phyloP scores from a whole-genome alignment of 2,888 invertebrate species.

The Ypsolopha sequella region DNA sequence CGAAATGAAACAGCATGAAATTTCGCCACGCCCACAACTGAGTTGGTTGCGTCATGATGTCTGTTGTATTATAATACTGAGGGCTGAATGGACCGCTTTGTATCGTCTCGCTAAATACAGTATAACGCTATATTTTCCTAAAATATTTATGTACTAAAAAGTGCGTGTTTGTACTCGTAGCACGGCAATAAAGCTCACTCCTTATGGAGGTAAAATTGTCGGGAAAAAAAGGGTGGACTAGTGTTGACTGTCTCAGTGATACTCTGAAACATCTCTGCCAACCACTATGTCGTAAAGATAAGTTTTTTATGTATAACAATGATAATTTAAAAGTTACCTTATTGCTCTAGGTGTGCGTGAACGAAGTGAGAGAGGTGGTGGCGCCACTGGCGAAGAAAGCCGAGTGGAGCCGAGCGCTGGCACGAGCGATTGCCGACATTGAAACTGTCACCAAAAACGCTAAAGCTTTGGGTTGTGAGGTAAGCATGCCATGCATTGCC shows the following conservation, averaged over 20 bases:
- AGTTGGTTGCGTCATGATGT: too few relatives aligned
- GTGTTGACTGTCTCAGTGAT: neutral
- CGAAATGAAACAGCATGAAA: too few relatives aligned
- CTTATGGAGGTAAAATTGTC: neutral
- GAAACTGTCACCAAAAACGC: conserved; percentile 79
- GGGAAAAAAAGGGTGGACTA: too few relatives aligned
- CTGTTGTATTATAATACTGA: too few relatives aligned
- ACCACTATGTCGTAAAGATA: too few relatives aligned
- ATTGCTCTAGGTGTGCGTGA: conserved; percentile 30
- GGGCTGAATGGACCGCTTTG: too few relatives aligned
- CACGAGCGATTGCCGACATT: conserved; percentile 80
- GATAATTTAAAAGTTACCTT: neutral
- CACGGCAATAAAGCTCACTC: neutral
- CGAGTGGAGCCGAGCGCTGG: conserved; percentile 75
- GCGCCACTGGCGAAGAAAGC: conserved; percentile 76
- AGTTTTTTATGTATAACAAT: too few relatives aligned
- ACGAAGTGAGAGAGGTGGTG: conserved; percentile 73
- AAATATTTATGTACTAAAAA: too few relatives aligned
- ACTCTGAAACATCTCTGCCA: too few relatives aligned
- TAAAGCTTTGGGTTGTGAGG: conserved; percentile 81
- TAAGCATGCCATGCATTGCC: conserved; percentile 30
- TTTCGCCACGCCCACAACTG: too few relatives aligned
- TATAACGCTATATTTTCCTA: too few relatives aligned
- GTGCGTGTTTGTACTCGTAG: neutral
- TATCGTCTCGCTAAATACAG: too few relatives aligned